Percentiles rank a stretch among this genome's conserved stretches.
phyloP scores from a whole-genome alignment of 2,888 invertebrate species.

The Ormyrus pomaceus region DNA sequence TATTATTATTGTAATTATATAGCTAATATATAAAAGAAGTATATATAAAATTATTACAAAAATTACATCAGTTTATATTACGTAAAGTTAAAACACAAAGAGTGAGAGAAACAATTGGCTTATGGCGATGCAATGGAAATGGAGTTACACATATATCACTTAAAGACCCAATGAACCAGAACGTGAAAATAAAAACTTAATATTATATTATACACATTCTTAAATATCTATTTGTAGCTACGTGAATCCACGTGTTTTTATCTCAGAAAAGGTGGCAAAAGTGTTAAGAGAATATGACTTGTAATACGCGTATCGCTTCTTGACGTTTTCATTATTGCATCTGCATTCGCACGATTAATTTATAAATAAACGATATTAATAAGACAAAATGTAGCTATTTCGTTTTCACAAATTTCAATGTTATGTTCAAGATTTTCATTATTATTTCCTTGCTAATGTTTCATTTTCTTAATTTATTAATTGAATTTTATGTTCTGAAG shows the following conservation, averaged over 20 bases:
- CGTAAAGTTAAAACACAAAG: constrained; percentile 52
- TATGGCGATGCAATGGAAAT: constrained; percentile 60
- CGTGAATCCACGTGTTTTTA: constrained; percentile 71
- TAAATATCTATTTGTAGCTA: constrained; percentile 69
- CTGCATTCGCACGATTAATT: constrained; percentile 76
- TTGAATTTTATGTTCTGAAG: too few relatives aligned
- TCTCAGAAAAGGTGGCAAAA: constrained; percentile 65
- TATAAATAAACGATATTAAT: constrained; percentile 74
- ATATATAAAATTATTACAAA: constrained; percentile 50
- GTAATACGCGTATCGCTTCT: constrained; percentile 75
- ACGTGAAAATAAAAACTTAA: constrained; percentile 69
- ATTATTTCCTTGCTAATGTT: constrained; percentile 5
- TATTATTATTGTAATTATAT: constrained; percentile 61
- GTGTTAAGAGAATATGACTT: constrained; percentile 71
- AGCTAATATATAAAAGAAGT: constrained; percentile 56
- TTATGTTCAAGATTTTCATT: constrained; percentile 46
- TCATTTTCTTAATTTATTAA: not conserved
- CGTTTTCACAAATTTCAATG: constrained; percentile 49
- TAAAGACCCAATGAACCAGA: constrained; percentile 61
- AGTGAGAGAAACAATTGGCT: constrained; percentile 55
- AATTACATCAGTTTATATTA: constrained; percentile 57
- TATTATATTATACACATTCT: constrained; percentile 68
- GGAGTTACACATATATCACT: constrained; percentile 53
- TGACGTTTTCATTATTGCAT: constrained; percentile 76
- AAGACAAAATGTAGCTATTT: constrained; percentile 54